A percentile compares a stretch with the other conserved stretches of the same genome.
phyloP scores from a whole-genome alignment of 2,888 invertebrate species.

The Leptopilina myrica region DNA sequence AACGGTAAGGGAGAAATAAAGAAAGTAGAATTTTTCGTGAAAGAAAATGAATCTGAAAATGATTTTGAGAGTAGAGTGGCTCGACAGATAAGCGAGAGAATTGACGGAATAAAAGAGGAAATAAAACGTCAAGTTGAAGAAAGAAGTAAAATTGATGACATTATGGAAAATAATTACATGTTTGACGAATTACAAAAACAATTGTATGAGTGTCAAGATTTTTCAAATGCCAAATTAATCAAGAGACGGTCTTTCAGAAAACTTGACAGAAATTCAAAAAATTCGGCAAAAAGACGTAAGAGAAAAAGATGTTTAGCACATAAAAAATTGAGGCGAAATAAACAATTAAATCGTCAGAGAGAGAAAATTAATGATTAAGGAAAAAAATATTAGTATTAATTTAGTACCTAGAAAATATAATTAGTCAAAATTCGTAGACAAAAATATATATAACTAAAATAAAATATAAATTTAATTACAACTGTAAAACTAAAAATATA shows the following conservation, averaged over 20 bases:
- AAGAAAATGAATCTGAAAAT: conserved; percentile 47
- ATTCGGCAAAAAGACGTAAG: background rate
- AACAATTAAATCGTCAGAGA: no score
- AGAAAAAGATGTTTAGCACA: background rate
- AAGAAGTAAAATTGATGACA: conserved; percentile 58
- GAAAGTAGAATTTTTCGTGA: conserved; percentile 16
- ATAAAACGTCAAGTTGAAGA: conserved; percentile 73
- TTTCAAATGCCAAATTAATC: background rate
- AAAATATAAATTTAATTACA: no score
- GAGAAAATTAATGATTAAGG: no score
- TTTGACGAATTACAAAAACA: conserved; percentile 61
- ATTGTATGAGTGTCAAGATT: conserved; percentile 14
- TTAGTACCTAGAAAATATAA: no score
- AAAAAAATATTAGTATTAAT: no score
- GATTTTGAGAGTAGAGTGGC: conserved; percentile 68
- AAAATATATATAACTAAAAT: no score
- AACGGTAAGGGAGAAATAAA: background rate
- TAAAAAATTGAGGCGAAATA: no score
- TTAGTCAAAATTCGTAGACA: no score
- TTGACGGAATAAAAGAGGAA: conserved; percentile 74
- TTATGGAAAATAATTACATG: conserved; percentile 66
- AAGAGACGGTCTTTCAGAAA: background rate
- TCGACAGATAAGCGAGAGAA: conserved; percentile 72
- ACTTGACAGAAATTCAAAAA: background rate
- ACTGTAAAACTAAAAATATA: no score